Percentiles rank a stretch among this genome's conserved stretches.
phyloP scores from a whole-genome alignment of 1,140 invertebrate genomes.

The honey bee (Apis mellifera) region DNA sequence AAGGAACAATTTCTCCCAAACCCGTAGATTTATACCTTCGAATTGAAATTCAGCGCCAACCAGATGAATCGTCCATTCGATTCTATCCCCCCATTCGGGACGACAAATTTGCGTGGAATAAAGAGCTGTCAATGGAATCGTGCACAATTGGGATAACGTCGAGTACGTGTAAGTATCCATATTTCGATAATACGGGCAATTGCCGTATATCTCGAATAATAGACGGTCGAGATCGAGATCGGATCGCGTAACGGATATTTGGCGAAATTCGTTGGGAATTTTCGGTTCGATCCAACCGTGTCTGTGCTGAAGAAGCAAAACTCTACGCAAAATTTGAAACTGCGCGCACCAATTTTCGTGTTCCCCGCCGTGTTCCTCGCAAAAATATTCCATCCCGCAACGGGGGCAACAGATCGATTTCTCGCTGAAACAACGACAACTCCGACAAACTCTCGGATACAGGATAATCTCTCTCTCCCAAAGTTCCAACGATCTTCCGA shows the following conservation, averaged over 20 bases:
- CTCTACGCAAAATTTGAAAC: conserved; percentile 72
- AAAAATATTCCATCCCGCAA: conserved; percentile 82
- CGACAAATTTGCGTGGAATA: conserved; percentile 82
- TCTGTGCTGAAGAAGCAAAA: conserved; percentile 72
- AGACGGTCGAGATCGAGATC: conserved; percentile 79
- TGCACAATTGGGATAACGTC: conserved; percentile 84
- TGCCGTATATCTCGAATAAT: conserved; percentile 80
- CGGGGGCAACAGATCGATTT: conserved; percentile 81
- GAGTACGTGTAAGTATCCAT: conserved; percentile 84
- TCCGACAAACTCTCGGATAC: conserved; percentile 84
- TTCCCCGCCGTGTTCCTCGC: conserved; percentile 62
- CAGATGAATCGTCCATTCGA: conserved; percentile 81
- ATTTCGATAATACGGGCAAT: conserved; percentile 78
- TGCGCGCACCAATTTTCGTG: conserved; percentile 76
- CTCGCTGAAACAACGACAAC: conserved; percentile 81
- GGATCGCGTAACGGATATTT: conserved; percentile 68
- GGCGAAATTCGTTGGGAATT: conserved; percentile 79
- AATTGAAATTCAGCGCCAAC: conserved; percentile 87
- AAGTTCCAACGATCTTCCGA: conserved; percentile 83
- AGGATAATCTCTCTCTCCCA: conserved; percentile 87
- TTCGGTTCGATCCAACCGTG: conserved; percentile 82
- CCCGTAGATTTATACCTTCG: conserved; percentile 85
- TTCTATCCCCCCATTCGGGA: conserved; percentile 65
- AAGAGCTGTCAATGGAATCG: conserved; percentile 84
- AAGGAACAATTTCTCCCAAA: conserved; percentile 87